Base-by-base conservation (phyloP, 2,888 invertebrate species). In the Phaedon cochleariae region DNA sequence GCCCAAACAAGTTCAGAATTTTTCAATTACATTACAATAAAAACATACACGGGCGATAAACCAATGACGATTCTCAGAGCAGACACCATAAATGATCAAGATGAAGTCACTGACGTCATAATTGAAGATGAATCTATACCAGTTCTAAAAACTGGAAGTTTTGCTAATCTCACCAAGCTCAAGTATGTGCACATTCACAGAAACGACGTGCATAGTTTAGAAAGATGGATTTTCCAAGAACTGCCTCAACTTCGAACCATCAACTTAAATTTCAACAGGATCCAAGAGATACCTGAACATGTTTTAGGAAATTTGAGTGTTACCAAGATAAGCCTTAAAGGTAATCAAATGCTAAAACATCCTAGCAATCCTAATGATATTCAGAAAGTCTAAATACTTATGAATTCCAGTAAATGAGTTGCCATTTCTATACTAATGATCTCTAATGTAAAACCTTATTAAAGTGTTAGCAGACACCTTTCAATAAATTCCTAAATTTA, bases 71-170 rank as follows among this genome's bases (percentile, higher is more conserved):
- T 65, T 15, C 21, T 67, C 34, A 53, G 31, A n/a, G 65, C 67
- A 2, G 68, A 72, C 29, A 65, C 66, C 22, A 52, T 73, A 6
- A 65, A 70, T 17, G 45, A 68, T 34, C 62, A 73, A 53, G 18
- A 31, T 10, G 20, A 62, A 1, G 67, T 67, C 3, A 72, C 72
- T 7, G 74, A 74, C 41, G 70, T 76, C 26, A 46, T 41, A 9
- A 70, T 71, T n/a, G 74, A 76, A 63, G 53, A 75, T 17, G 68
- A 74, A 63, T 18, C 52, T 17, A 58, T 76, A 20, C 68, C 72
- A 5, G 37, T 68, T 6, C 53, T 77, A 21, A 67, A 67, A 61
- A 62, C 60, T 7, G 71, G 68, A 2, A 70, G 68, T 31, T 73
- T 76, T 52, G 55, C 53, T 37, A 65, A 71, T 20, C 62, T 76